Percentiles rank a stretch among this genome's conserved stretches.
Evolutionary conservation across 2,888 invertebrate genomes (phyloP).

Genomic region (Cephus sareptanus): DNA sequence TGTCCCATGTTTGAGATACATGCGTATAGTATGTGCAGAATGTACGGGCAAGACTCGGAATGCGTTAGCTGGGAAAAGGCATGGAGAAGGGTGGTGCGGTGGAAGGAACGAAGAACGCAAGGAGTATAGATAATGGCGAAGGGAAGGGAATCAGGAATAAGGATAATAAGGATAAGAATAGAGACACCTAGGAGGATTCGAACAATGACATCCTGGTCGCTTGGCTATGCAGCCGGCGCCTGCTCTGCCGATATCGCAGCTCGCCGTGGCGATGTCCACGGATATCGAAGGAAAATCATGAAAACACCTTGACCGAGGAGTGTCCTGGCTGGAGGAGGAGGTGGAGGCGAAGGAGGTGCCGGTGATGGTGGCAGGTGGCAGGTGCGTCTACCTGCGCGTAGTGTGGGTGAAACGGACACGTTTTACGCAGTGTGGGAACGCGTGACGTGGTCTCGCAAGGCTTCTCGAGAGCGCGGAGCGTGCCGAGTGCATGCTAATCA

Average conservation of each 20-base stretch:
- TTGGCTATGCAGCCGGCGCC: conserved; percentile 41
- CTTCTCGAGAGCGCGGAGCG: conserved; percentile 2
- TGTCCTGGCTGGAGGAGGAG: neutral
- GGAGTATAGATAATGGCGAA: conserved; percentile 3
- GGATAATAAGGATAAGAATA: neutral
- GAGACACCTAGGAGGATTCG: conserved; percentile 11
- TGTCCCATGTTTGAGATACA: neutral
- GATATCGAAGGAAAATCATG: conserved; percentile 36
- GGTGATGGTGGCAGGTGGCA: neutral
- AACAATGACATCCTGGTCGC: conserved; percentile 50
- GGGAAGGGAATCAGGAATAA: neutral
- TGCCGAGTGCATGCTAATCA: conserved; percentile 9
- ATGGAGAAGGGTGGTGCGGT: conserved; percentile 9
- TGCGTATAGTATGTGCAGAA: neutral
- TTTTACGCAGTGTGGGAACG: conserved; percentile 20
- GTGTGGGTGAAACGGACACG: neutral
- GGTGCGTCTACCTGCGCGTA: neutral
- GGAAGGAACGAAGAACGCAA: conserved; percentile 10
- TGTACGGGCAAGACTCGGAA: neutral
- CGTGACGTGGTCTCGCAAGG: conserved; percentile 15
- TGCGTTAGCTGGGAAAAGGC: conserved; percentile 7
- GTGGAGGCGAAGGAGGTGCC: neutral
- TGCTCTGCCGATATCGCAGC: conserved; percentile 33
- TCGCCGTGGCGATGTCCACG: conserved; percentile 21
- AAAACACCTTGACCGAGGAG: conserved; percentile 20